Evolutionary conservation across 1,140 invertebrate genomes (phyloP).

Genomic region (Oscheius sp.): DNA sequence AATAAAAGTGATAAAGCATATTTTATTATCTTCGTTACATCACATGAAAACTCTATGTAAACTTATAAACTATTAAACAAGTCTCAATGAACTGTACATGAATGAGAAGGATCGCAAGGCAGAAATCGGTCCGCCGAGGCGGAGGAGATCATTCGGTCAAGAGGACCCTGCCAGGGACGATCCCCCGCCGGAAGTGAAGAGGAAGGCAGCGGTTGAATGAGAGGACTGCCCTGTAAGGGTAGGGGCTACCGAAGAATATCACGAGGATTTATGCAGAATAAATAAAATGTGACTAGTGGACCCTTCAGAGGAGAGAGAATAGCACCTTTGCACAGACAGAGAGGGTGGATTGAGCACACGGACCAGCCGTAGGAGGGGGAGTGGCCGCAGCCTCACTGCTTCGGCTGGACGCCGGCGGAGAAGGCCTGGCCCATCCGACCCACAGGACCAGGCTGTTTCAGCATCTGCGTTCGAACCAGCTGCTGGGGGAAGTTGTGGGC

Average conservation of each 20-base stretch:
- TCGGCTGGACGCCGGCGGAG: too few species aligned
- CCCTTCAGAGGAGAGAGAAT: neutral
- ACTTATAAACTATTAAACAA: neutral
- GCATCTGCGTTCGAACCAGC: neutral
- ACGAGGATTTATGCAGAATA: neutral
- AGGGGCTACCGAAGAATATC: constrained; percentile 1
- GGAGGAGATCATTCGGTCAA: constrained; percentile 2
- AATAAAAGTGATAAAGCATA: too few species aligned
- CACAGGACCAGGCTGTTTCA: too few species aligned
- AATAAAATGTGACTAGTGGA: constrained; percentile 10
- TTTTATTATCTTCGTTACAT: too few species aligned
- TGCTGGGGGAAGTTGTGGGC: neutral
- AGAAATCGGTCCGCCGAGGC: neutral
- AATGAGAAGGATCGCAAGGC: constrained; percentile 1
- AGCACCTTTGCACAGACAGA: constrained; percentile 11
- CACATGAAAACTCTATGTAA: constrained; percentile 2
- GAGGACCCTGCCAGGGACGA: constrained; percentile 1
- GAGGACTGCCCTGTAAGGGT: too few species aligned
- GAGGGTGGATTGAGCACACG: neutral
- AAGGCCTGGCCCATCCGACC: too few species aligned
- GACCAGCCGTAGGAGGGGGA: neutral
- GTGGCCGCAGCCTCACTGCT: too few species aligned
- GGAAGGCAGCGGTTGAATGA: neutral
- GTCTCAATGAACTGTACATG: neutral
- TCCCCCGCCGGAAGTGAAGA: neutral